Evolutionary conservation across 2,797 vertebrate genomes (phyloP).

Genomic region (Podargus strigoides): DNA sequence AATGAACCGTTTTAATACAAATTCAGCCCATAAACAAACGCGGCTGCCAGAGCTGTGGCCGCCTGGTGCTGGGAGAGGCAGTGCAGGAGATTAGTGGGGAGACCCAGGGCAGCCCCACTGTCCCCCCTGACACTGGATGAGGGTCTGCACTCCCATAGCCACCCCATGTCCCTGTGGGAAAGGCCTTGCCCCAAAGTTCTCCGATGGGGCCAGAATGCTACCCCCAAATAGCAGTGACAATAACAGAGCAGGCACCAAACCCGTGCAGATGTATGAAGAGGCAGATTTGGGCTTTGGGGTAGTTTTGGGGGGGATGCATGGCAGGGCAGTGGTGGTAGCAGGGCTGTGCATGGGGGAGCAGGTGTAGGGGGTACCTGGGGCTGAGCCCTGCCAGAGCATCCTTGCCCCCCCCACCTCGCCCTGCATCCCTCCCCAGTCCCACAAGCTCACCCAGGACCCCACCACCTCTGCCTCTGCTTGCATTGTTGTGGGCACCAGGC

Average conservation of each 20-base stretch:
- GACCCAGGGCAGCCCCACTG: not conserved
- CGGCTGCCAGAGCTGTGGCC: not conserved
- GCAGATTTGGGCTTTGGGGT: not conserved
- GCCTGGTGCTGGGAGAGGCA: not conserved
- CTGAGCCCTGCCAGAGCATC: not conserved
- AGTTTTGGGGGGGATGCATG: not conserved
- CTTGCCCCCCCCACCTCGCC: not conserved
- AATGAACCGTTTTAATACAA: constrained; percentile 67
- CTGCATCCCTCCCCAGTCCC: not conserved
- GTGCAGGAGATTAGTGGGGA: not conserved
- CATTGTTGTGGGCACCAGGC: fast-evolving
- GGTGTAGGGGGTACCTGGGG: too few species aligned
- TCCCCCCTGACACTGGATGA: not conserved
- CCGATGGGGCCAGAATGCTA: fast-evolving
- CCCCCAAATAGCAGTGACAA: not conserved
- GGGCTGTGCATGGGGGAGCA: fast-evolving
- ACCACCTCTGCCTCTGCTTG: fast-evolving
- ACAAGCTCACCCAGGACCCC: fast-evolving
- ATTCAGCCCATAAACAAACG: constrained; percentile 58
- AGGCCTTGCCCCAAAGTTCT: not conserved
- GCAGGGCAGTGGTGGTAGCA: not conserved
- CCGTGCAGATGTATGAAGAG: not conserved
- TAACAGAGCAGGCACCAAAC: not conserved
- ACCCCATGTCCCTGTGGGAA: not conserved
- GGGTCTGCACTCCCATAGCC: not conserved